phyloP scores from a whole-genome alignment of 2,113 vertebrate species.

The Oreocharis arfaki region DNA sequence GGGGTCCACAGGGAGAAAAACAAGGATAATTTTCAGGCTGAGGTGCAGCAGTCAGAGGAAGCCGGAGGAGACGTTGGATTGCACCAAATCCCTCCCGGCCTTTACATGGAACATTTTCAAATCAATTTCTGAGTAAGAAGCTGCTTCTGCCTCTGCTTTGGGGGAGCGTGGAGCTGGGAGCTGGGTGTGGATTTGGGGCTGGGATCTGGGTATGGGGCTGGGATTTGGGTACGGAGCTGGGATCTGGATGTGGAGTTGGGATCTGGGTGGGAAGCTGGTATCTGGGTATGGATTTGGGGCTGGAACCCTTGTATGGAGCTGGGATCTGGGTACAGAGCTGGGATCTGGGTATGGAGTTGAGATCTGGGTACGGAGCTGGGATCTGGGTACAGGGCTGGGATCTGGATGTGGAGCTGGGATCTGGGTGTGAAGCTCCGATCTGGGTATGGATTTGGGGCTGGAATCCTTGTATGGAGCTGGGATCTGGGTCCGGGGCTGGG shows the following conservation, averaged over 20 bases:
- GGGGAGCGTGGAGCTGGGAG: neutral
- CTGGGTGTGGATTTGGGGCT: neutral
- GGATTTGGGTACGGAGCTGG: neutral
- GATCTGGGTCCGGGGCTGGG: neutral
- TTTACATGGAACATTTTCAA: neutral
- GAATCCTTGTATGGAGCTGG: neutral
- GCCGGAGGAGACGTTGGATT: neutral
- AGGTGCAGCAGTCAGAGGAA: neutral
- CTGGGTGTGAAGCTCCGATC: no score
- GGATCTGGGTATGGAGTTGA: neutral
- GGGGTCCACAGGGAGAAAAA: neutral
- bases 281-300: neutral
- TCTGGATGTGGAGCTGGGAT: neutral
- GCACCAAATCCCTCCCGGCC: neutral
- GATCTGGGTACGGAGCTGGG: neutral
- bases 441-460: no score
- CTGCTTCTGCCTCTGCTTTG: neutral
- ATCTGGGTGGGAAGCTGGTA: accelerated
- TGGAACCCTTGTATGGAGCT: no score
- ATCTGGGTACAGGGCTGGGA: no score
- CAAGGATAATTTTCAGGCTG: neutral
- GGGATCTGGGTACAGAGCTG: no score
- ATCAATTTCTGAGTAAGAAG: neutral
- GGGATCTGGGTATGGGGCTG: neutral
- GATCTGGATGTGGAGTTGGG: neutral